Evolutionary conservation across 2,888 invertebrate genomes (phyloP), one percentile per base, ranked within the genome.

Genomic region (Rhamphomyia laevipes): DNA sequence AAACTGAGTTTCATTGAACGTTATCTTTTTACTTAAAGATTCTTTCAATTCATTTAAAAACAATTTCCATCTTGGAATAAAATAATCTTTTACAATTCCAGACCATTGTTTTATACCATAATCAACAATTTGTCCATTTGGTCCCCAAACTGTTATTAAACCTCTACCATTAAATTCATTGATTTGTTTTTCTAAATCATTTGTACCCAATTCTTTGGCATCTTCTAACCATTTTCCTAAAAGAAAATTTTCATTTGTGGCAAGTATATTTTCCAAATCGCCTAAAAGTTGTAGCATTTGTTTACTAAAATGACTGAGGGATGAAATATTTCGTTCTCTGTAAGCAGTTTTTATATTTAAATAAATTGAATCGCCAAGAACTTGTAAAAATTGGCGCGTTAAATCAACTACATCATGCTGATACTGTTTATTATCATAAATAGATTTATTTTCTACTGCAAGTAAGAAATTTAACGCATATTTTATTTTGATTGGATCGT

Each of bases 121-220:
- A 68, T 96, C 96, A 67, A 95, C 94, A 65, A 88, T 83, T 47
- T 96, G 95, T 3, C 95, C 96, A 72, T 97, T 96, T 16, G 91
- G 90, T 9, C 30, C 30, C 30, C 30, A 30, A 30, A 30, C 7
- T 30, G 94, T 87, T 5, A 96, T 72, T 76, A 95, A 95, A 72
- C 93, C 92, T 45, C 86, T 76, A 0, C 93, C 91, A 65, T 95
- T 94, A 59, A 77, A 81, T 63, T 86, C 84, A 59, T 75, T 82
- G 45, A 77, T 68, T 12, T 62, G 55, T 48, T 64, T 64, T 59
- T 75, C 76, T 46, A 67, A 58, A 15, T 64, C 55, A 58, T 64
- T 64, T 5, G 59, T 61, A 1, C 75, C 77, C 60, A 75, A 61
- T 15, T 62, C 60, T 64, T 79, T 81, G 0, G 87, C 86, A 47